Base-by-base conservation (phyloP, 2,113 vertebrate species). In the Gnathonemus longibarbis region DNA sequence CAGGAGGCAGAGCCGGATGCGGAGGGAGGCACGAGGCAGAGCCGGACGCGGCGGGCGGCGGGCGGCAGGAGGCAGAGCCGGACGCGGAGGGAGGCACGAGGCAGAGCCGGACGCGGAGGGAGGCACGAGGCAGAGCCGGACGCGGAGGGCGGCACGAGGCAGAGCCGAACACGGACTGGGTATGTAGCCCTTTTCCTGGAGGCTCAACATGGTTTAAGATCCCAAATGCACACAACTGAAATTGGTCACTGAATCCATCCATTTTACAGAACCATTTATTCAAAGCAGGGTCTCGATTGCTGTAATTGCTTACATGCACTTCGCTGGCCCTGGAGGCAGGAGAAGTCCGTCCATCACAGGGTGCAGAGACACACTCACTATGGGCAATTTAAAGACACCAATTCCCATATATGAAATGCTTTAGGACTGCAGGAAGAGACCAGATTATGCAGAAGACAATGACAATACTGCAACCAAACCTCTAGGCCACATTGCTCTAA, bases 1-100 rank as follows among this genome's bases (percentile, higher is more conserved):
- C 19, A 7, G 0, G 6, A 58, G 53, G 53, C 21, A 7, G 53
- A 53, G 17, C 4, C 3, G 1, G 15, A 17, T 0, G 1, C 0
- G 3, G 50, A 52, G 15, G 50, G 15, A 0, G 15, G 15, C 13
- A 5, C 15, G 1, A 52, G 50, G 49, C 13, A 1, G 49, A 56
- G 4, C 3, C 17, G 3, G 5, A 21, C 3, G 35, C 1, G 17
- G 52, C 19, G 1, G 17, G 35, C 1, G 17, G 52, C 19, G 1
- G 17, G 4, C 0, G 15, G 17, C 49, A 13, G 2, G 52, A 53
- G 52, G 53, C 1, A 0, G 19, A 21, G 17, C 17, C 1, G 1
- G 19, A 53, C 4, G 5, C 13, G 49, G 49, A 52, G 50, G 50
- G 2, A 0, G 50, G 50, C 13, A 17, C 13, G 3, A 52, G 50